Conservation (phyloP, 2,797 vertebrate species). For the Arrhamphus sclerolepis region DNA sequence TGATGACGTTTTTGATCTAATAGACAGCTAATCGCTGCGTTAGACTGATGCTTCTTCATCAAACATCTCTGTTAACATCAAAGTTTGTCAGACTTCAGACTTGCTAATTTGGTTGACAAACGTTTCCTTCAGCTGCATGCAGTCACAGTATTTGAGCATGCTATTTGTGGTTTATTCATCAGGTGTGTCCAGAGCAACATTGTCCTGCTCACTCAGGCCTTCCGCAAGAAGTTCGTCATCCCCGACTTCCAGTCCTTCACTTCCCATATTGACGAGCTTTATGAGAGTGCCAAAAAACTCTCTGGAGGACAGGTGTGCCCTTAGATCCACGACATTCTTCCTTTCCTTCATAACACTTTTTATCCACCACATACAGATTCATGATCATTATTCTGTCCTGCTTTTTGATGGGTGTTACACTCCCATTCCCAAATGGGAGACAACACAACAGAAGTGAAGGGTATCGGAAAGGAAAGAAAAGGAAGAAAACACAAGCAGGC, state of each 20-base stretch:
- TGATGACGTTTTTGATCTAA: neutral
- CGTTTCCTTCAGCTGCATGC: slow-evolving; percentile 50
- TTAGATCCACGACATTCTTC: slow-evolving; percentile 23
- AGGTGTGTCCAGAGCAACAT: slow-evolving; percentile 99
- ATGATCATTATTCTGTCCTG: slow-evolving; percentile 25
- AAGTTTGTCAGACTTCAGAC: slow-evolving; percentile 65
- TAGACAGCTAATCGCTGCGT: neutral
- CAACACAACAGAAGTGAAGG: no score
- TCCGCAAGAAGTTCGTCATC: slow-evolving; percentile 99
- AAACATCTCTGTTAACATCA: slow-evolving; percentile 20
- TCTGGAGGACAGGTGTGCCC: slow-evolving; percentile 91
- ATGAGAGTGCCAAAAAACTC: slow-evolving; percentile 90
- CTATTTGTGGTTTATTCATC: slow-evolving; percentile 65
- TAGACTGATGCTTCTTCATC: slow-evolving; percentile 38
- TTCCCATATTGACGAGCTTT: slow-evolving; percentile 94
- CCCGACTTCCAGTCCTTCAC: slow-evolving; percentile 96
- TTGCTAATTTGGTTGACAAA: slow-evolving; percentile 52
- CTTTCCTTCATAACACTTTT: slow-evolving; percentile 9
- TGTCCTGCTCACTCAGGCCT: slow-evolving; percentile 97
- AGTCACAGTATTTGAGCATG: slow-evolving; percentile 55
- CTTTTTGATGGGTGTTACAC: neutral
- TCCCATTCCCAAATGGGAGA: no score
- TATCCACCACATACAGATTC: slow-evolving; percentile 27
- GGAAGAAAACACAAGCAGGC: no score
- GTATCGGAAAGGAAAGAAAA: no score